Base-by-base conservation (phyloP, 2,113 vertebrate genomes). In the Phocoena phocoena region DNA sequence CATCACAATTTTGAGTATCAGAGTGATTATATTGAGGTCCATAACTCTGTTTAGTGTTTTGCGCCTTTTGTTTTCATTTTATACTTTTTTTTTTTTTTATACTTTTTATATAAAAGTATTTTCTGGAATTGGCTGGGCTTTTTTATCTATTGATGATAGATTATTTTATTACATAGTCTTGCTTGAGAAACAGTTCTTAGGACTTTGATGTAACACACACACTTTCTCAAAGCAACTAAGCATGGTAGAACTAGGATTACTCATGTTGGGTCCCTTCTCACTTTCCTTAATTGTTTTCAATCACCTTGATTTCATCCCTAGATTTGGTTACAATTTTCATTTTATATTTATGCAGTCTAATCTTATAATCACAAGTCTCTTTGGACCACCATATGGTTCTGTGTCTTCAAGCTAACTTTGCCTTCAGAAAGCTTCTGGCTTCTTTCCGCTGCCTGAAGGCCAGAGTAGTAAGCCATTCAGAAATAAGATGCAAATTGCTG, bases 321-420 rank as follows among this genome's bases (percentile, higher is more conserved):
- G 95, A 83, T 93, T 97, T 93, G 89, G 93, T 87, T 90, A 76
- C 73, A 87, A 87, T 90, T 97, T 96, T 97, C 63, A 92, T 68
- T 95, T 92, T 90, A 26, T 84, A 88, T 95, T 86, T 90, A 93
- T 92, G 31, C 79, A 44, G 8, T 95, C 73, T 88, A 88, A 96
- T 88, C 96, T 91, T 70, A 89, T 85, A 74, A 92, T 84, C 82
- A 89, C 36, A 63, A 15, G 13, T 96, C 83, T 93, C 95, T 92
- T 83, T 95, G 83, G 93, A 88, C 55, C 26, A 38, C 58, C 53
- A 38, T 74, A 62, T 73, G 81, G 41, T 89, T 97, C 60, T 67
- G 8, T 60, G 50, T 93, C 74, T 95, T 96, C 9, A 88, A 82
- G 87, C 92, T 96, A 96, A 95, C 94, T 92, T 95, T 97, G 68